A percentile compares a stretch with the other conserved stretches of the same genome.
These are phyloP conservation scores for Eledona agricola DNA, from an alignment of 2,888 invertebrate genomes.

Conservation along the genomic window DNA sequence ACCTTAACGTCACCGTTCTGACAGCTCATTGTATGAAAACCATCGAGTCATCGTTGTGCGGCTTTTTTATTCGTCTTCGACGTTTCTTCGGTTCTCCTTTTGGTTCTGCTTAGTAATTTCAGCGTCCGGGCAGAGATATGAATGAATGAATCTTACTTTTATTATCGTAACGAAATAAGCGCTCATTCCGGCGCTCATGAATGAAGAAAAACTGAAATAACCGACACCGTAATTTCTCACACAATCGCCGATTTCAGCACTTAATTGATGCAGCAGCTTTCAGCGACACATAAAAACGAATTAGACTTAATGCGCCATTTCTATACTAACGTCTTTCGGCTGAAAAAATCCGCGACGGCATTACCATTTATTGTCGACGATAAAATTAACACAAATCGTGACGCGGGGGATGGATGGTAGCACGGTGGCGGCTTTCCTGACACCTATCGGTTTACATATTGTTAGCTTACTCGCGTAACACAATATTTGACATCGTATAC, in stretches of 20 bases:
- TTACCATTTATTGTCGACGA: conserved; percentile 38
- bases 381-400: conserved; percentile 17
- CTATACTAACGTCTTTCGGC: conserved; percentile 54
- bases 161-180: conserved; percentile 28
- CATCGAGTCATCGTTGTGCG: conserved; percentile 53
- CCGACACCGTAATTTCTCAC: conserved; percentile 21
- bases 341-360: conserved; percentile 47
- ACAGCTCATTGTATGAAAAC: conserved; percentile 52
- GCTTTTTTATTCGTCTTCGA: conserved; percentile 31
- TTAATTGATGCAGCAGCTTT: conserved; percentile 18
- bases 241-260: conserved; percentile 5
- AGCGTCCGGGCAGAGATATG: conserved; percentile 32
- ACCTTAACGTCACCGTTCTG: conserved; percentile 50
- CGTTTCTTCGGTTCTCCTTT: conserved; percentile 30
- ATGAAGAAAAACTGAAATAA: conserved; percentile 35
- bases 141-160: conserved; percentile 39
- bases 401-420: conserved; percentile 3
- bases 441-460: conserved; percentile 57
- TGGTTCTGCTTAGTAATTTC: conserved; percentile 41
- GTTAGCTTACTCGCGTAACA: conserved; percentile 58
- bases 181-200: conserved; percentile 28
- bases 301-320: conserved; percentile 55
- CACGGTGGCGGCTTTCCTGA: conserved; percentile 5
- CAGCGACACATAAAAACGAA: conserved; percentile 47
- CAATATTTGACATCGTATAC: conserved; percentile 59